Evolutionary conservation across 2,113 vertebrate species (phyloP), one percentile per base, ranked within the genome.

Genomic region (Ctenodactylus gundi): DNA sequence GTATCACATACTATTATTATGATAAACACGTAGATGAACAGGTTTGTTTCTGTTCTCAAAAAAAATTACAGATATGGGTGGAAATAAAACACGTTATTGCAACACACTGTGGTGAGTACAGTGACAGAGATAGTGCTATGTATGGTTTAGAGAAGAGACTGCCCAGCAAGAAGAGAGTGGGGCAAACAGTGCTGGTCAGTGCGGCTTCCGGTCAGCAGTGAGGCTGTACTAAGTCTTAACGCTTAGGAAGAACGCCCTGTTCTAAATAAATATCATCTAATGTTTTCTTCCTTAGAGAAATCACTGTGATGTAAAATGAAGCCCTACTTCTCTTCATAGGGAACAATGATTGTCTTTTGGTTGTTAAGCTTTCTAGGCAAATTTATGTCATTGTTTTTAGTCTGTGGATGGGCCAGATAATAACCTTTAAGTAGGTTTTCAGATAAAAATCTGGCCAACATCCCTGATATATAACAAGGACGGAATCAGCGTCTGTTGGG

Each of bases 221-320:
- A 44, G 51, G 36, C 21, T 31, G 25, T 87, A n/a, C 39, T 68
- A 49, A 68, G 60, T 27, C 49, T 23, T 36, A 88, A 83, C 49
- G 36, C 53, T 70, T 73, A 76, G 7, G 15, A 91, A 68, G 41
- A 86, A 80, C 31, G 39, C 36, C 4, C 23, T 75, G 13, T n/a
- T 53, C 55, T n/a, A 72, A 91, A 77, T 62, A 57, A 85, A 31
- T 70, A 34, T 57, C 46, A 83, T 9, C 27, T 6, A 29, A 13
- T 41, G 80, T 89, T 21, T 36, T 49, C 84, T n/a, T 72, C 58
- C 53, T 34, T 83, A 53, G 62, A 86, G 6, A 94, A 20, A 29
- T 7, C 21, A 20, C 1, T 60, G 7, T n/a, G 7, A 64, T 87
- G 62, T 3, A 76, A 90, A 55, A 91, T 57, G 15, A 70, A 91